phyloP scores from a whole-genome alignment of 2,888 invertebrate species.

The Temnothorax rugatulus region DNA sequence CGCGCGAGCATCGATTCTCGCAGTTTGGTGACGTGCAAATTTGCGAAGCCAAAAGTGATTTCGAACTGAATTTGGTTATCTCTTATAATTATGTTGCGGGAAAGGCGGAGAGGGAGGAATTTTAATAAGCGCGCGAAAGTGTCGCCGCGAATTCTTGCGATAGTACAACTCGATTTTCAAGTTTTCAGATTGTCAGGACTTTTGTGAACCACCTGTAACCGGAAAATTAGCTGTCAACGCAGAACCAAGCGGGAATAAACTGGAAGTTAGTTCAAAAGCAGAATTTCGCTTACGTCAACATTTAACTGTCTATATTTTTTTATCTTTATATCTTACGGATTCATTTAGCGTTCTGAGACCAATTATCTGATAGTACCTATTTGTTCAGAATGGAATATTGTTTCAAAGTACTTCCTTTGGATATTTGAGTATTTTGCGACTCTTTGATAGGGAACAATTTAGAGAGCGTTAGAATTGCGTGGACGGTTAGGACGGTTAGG shows the following conservation, averaged over 20 bases:
- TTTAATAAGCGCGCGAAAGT: slow-evolving; percentile 1
- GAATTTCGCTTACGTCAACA: neutral
- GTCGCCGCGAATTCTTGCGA: neutral
- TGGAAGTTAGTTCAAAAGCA: neutral
- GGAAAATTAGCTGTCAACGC: slow-evolving; percentile 6
- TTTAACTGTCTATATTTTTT: neutral
- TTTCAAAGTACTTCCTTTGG: neutral
- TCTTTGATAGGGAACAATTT: neutral
- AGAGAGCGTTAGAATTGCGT: neutral
- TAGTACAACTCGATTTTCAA: slow-evolving; percentile 42
- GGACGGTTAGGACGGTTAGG: too few species aligned
- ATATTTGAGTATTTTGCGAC: neutral
- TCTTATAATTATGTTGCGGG: slow-evolving; percentile 15
- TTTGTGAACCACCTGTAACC: slow-evolving; percentile 31
- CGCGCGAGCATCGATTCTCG: slow-evolving; percentile 16
- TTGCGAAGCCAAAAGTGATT: slow-evolving; percentile 23
- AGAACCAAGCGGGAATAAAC: slow-evolving; percentile 1
- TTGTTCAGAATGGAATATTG: too few species aligned
- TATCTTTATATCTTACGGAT: too few species aligned
- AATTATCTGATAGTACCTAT: too few species aligned
- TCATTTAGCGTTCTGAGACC: neutral
- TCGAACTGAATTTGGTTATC: slow-evolving; percentile 22
- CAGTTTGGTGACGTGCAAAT: slow-evolving; percentile 20
- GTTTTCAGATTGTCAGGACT: slow-evolving; percentile 39
- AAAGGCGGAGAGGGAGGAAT: slow-evolving; percentile 13